Base-by-base conservation (phyloP, 2,113 vertebrate genomes). In the Apteryx owenii region DNA sequence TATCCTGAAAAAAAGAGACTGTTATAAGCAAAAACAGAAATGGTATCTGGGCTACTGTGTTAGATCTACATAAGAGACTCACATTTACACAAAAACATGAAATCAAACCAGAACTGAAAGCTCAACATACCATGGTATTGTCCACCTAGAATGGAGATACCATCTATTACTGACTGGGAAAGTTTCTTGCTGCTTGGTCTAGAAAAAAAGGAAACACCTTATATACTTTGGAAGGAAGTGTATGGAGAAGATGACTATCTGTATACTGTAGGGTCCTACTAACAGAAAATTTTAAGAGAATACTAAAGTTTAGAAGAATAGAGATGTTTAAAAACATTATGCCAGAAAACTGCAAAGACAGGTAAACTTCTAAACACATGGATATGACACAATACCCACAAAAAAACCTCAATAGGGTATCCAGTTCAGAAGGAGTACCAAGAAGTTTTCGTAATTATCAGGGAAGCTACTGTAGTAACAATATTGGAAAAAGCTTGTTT, bases 151-250 rank as follows among this genome's bases (percentile, higher is more conserved):
- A 98, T 97, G 16, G 97, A 98, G 28, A 99, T 94, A 8, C 99
- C 99, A 71, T 99, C 99, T 91, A 99, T 76, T 7, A 99, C 99
- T 36, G 99, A 98, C 70, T 98, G 98, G 13, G 99, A 98, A 56
- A 99, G 98, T 19, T 96, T 98, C 95, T 98, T 53, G 33, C 99
- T 99, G 96, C 99, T 99, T 75, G 98, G 98, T 96, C 99, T 99
- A 89, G 64, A 86, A 96, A 93, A 85, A 19, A 97, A 87, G 33
- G 18, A 56, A 36, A 61, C 50, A 66, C 80, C 62, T 64, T 4
- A 28, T 4, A 51, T 17, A 12, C 22, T 25, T 69, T 53, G 10
- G 48, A 91, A 87, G 33, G 48, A 82, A 81, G 40, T 40, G 50
- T 12, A 3, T 0, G 17, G 28, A 40, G 31, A 81, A 69, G 19